Conservation (phyloP, 2,797 vertebrate species). For the Salarias fasciatus region DNA sequence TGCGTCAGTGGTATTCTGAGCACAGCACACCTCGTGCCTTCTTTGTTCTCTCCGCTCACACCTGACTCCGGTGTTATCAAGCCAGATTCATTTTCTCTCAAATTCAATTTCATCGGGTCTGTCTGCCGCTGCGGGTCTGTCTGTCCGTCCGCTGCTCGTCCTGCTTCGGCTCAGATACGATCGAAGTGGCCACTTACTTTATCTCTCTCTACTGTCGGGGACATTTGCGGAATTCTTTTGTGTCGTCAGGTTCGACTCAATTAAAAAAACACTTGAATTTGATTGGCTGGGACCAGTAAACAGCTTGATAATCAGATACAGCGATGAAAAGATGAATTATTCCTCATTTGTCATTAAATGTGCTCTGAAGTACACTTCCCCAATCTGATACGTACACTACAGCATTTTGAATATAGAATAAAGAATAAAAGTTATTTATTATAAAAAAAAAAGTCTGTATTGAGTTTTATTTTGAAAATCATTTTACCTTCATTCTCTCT, state of each 20-base stretch:
- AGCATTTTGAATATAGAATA: too few species aligned
- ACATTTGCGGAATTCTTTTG: background rate
- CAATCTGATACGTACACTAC: too few species aligned
- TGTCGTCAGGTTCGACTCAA: background rate
- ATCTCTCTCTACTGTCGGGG: background rate
- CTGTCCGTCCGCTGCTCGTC: slow-evolving; percentile 9
- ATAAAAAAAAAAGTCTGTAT: too few species aligned
- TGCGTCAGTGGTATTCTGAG: slow-evolving; percentile 41
- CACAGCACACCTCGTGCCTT: slow-evolving; percentile 12
- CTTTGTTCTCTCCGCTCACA: slow-evolving; percentile 22
- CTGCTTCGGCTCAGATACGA: slow-evolving; percentile 20
- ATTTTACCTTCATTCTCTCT: too few species aligned
- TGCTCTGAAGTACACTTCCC: too few species aligned
- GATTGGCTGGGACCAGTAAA: background rate
- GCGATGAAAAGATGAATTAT: too few species aligned
- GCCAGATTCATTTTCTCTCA: slow-evolving; percentile 43
- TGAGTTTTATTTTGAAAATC: too few species aligned
- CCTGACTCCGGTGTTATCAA: slow-evolving; percentile 32
- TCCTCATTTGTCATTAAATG: too few species aligned
- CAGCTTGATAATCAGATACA: background rate
- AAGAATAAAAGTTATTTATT: too few species aligned
- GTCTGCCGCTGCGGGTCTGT: slow-evolving; percentile 16
- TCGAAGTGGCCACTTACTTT: slow-evolving; percentile 26
- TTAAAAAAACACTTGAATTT: background rate
- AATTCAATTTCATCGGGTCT: slow-evolving; percentile 40